phyloP scores from a whole-genome alignment of 2,113 vertebrate species.

The Lonchura striata region DNA sequence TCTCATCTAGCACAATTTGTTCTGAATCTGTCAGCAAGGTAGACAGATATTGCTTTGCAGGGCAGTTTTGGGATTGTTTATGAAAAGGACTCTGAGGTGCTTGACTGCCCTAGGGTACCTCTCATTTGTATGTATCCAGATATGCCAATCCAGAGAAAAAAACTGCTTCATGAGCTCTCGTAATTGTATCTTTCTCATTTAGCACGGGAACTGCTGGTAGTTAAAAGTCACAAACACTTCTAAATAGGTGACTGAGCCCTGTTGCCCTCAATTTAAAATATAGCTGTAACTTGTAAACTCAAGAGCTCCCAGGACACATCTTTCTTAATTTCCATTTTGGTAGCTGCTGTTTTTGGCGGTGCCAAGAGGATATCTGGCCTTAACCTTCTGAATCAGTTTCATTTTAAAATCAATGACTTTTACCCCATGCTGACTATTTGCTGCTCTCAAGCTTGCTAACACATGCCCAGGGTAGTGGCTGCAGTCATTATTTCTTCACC shows the following conservation, averaged over 20 bases:
- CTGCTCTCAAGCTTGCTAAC: background rate
- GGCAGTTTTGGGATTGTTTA: slow-evolving; percentile 2
- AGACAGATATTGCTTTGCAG: slow-evolving; percentile 6
- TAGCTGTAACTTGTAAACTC: background rate
- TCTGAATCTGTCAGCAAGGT: slow-evolving; percentile 11
- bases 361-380: background rate
- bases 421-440: background rate
- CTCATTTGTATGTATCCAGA: background rate
- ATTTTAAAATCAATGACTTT: slow-evolving; percentile 7
- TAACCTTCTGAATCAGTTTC: background rate
- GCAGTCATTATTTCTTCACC: background rate
- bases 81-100: background rate
- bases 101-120: background rate
- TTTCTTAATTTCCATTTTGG: background rate
- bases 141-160: background rate
- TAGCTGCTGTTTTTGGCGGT: background rate
- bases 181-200: background rate
- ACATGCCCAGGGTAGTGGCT: background rate
- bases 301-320: background rate
- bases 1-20: background rate
- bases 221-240: background rate
- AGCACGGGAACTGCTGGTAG: background rate
- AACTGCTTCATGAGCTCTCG: background rate
- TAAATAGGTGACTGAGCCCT: background rate
- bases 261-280: slow-evolving; percentile 40